Conservation (phyloP, 2,888 invertebrate genomes). For the Eugnorisma glareosa region DNA sequence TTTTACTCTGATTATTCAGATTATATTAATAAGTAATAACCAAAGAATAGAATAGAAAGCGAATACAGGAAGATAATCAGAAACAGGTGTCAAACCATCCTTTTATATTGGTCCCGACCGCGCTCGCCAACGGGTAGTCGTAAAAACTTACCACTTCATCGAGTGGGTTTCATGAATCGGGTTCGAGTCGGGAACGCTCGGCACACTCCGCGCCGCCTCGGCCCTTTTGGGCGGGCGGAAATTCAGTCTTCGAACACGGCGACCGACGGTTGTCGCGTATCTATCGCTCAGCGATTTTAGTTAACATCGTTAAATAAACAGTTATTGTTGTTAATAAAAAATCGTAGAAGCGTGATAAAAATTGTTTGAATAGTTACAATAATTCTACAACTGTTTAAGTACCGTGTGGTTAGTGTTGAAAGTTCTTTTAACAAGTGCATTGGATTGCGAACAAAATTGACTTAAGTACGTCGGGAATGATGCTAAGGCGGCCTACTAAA, state of each 20-base stretch:
- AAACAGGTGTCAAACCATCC: conserved; percentile 85
- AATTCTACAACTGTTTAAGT: conserved; percentile 52
- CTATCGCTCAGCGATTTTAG: conserved; percentile 65
- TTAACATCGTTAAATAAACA: conserved; percentile 82
- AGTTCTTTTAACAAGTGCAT: conserved; percentile 76
- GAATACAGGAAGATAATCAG: conserved; percentile 74
- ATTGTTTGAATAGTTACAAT: conserved; percentile 48
- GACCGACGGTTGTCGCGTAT: conserved; percentile 73
- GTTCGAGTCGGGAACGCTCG: conserved; percentile 73
- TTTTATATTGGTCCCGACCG: conserved; percentile 84
- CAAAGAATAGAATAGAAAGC: conserved; percentile 52
- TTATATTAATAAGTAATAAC: conserved; percentile 42
- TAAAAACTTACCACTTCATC: conserved; percentile 90
- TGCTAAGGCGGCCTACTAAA: conserved; percentile 79
- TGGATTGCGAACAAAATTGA: conserved; percentile 82
- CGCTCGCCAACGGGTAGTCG: conserved; percentile 85
- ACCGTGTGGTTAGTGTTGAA: conserved; percentile 73
- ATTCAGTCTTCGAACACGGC: conserved; percentile 81
- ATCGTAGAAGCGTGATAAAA: conserved; percentile 56
- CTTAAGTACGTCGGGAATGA: conserved; percentile 81
- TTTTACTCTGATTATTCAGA: conserved; percentile 20
- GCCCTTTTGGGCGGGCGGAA: conserved; percentile 82
- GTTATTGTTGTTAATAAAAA: conserved; percentile 71
- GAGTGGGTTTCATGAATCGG: conserved; percentile 87
- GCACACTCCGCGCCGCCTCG: conserved; percentile 75